Evolutionary conservation across 30 jellyfish, hydroid and myxozoan species (phyloP).

Genomic region (Aurelia coerulea): DNA sequence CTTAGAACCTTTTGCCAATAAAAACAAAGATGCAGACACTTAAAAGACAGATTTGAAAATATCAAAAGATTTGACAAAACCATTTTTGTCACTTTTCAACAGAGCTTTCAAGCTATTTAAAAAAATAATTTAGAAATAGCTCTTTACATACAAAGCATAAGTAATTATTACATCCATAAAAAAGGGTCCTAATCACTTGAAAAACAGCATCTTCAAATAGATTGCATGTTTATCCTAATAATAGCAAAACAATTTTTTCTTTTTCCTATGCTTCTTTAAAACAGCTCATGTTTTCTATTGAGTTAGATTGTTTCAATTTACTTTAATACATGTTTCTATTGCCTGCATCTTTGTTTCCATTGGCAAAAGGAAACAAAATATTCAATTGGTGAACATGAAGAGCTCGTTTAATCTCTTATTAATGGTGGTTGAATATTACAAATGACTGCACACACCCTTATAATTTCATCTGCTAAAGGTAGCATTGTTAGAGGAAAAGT

Average conservation of each 20-base stretch:
- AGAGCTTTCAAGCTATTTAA: too few relatives aligned
- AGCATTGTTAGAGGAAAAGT: conserved; percentile 53
- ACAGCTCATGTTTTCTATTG: too few relatives aligned
- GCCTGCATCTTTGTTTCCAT: too few relatives aligned
- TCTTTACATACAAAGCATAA: not conserved
- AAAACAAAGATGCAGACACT: conserved; percentile 1
- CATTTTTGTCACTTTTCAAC: too few relatives aligned
- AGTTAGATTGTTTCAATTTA: conserved; percentile 44
- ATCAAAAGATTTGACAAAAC: too few relatives aligned
- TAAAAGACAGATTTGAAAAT: too few relatives aligned
- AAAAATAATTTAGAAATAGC: not conserved
- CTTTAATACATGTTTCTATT: conserved; percentile 36
- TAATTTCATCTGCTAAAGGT: conserved; percentile 50
- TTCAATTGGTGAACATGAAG: not conserved
- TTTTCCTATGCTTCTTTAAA: too few relatives aligned
- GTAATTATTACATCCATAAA: too few relatives aligned
- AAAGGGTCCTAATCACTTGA: too few relatives aligned
- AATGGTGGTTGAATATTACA: conserved; percentile 50
- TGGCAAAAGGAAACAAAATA: not conserved
- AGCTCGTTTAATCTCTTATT: conserved; percentile 7
- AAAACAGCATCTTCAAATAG: too few relatives aligned
- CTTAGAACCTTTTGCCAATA: not conserved
- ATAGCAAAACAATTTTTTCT: too few relatives aligned
- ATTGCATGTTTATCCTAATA: too few relatives aligned
- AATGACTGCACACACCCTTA: conserved; percentile 56